Evolutionary conservation across 2,113 vertebrate genomes (phyloP).

Genomic region (Paracyprichromis sp.): DNA sequence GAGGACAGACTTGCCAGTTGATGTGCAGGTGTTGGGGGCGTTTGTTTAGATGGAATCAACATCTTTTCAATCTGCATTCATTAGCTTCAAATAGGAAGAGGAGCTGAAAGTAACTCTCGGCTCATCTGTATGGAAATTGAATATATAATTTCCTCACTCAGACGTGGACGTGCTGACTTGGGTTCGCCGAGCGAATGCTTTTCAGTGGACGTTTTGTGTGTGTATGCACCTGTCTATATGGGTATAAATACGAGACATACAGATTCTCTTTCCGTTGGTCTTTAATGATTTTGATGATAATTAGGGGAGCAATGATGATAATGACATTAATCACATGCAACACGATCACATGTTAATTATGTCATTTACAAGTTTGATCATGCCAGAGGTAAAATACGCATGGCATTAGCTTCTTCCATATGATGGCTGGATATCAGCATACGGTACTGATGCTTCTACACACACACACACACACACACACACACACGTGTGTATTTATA

Average conservation of each 20-base stretch:
- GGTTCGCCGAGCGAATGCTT: not conserved
- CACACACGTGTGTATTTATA: not conserved
- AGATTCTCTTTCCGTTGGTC: not conserved
- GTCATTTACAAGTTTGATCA: not conserved
- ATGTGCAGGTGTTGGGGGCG: slow-evolving; percentile 34
- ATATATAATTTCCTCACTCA: slow-evolving; percentile 28
- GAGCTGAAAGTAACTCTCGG: slow-evolving; percentile 30
- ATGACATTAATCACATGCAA: not conserved
- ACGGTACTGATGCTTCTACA: not conserved
- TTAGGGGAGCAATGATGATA: not conserved
- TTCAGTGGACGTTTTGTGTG: not conserved
- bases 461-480: not conserved
- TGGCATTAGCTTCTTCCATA: not conserved
- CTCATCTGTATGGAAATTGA: slow-evolving; percentile 63
- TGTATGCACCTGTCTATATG: not conserved
- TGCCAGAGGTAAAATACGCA: not conserved
- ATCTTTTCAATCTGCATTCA: slow-evolving; percentile 59
- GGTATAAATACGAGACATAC: not conserved
- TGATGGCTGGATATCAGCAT: not conserved
- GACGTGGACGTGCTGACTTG: slow-evolving; percentile 16
- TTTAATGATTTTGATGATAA: slow-evolving; percentile 16
- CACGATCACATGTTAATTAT: not conserved
- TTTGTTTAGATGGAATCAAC: slow-evolving; percentile 42
- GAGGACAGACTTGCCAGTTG: slow-evolving; percentile 24
- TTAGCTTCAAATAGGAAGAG: slow-evolving; percentile 46